Conservation (phyloP, 2,888 invertebrate species). For the Dasysyrphus tricinctus region DNA sequence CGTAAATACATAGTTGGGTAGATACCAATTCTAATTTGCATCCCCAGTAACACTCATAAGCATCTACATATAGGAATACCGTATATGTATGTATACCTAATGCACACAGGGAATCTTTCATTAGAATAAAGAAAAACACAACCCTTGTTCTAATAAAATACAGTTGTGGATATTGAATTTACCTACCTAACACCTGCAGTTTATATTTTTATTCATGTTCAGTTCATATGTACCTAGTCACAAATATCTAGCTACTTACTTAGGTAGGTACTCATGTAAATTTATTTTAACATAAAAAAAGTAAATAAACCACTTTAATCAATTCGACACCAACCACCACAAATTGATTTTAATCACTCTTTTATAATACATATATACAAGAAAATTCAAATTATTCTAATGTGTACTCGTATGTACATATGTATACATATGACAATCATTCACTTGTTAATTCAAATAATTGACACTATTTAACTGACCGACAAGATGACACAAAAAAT, state of each 20-base stretch:
- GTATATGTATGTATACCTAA: too few species aligned
- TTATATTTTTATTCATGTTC: background rate
- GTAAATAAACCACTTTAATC: background rate
- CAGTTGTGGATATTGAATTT: background rate
- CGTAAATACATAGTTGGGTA: background rate
- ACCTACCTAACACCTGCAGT: background rate
- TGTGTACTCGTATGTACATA: background rate
- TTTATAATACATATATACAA: background rate
- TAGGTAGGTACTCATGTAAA: background rate
- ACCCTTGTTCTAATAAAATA: slow-evolving; percentile 8
- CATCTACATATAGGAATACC: background rate
- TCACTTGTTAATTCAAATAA: slow-evolving; percentile 40
- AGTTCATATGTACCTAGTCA: background rate
- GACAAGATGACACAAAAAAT: too few species aligned
- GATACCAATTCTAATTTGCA: slow-evolving; percentile 9
- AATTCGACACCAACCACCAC: background rate
- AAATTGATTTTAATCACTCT: slow-evolving; percentile 25
- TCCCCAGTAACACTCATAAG: background rate
- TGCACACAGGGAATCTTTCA: background rate
- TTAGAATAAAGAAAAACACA: background rate
- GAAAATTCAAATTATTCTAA: background rate
- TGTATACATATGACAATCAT: background rate
- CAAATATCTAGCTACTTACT: background rate
- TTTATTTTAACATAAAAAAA: background rate
- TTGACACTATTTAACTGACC: background rate